phyloP scores from a whole-genome alignment of 2,797 vertebrate genomes.

The Spheniscus humboldti region DNA sequence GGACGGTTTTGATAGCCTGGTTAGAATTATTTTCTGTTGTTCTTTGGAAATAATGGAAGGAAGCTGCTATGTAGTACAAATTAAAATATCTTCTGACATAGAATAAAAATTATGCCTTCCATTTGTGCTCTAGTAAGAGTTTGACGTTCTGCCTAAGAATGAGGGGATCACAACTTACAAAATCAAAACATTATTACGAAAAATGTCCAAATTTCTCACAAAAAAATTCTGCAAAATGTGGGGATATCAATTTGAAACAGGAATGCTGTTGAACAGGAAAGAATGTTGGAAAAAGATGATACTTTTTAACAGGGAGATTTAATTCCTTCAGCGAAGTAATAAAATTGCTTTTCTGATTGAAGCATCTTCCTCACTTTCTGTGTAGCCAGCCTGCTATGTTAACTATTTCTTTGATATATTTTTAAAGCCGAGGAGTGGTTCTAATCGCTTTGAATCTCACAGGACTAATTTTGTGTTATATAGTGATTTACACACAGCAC shows the following conservation, averaged over 20 bases:
- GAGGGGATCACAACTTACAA: neutral
- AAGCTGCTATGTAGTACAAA: neutral
- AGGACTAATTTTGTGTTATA: neutral
- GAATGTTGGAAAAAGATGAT: neutral
- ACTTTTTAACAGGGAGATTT: neutral
- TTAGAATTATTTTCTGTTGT: neutral
- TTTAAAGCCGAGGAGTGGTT: neutral
- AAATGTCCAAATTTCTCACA: neutral
- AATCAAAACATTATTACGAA: neutral
- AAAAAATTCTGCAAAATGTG: neutral
- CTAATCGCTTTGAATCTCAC: neutral
- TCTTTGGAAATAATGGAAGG: neutral
- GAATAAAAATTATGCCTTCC: neutral
- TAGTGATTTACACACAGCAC: neutral
- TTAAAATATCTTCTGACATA: neutral
- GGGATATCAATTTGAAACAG: neutral
- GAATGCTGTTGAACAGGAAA: neutral
- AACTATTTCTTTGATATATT: neutral
- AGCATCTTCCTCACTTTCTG: neutral
- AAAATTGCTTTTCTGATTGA: neutral
- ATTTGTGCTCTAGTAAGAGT: neutral
- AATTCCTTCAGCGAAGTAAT: neutral
- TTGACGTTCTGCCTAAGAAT: neutral
- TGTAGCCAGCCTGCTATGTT: neutral
- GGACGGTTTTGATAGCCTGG: neutral